Evolutionary conservation across 2,113 vertebrate species (phyloP), one percentile per base, ranked within the genome.

Genomic region (Todiramphus saurophagus): DNA sequence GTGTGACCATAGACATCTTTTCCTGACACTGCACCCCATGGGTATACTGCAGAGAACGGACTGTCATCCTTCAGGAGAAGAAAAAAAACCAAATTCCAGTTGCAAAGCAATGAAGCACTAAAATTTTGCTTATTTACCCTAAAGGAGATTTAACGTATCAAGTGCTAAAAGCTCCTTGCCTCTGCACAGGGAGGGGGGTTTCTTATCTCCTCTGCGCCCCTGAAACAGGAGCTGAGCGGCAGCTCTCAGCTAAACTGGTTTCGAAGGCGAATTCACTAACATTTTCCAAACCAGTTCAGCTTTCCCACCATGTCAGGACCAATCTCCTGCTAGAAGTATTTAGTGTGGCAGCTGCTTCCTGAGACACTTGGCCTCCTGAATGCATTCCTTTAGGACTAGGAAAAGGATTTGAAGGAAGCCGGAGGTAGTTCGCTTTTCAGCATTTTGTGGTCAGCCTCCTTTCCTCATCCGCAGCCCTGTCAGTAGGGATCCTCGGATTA

Each of bases 311-410:
- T 37, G 77, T 60, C 90, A 78, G 83, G 73, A 81, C 69, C 11
- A 0, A 69, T 90, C 81, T 56, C 80, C 77, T 85, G 58, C 92
- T 55, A 94, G 51, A 91, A 90, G 60, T 55, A 76, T 92, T 95
- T 83, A 73, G 78, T 46, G 83, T 92, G 91, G 86, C 96, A 96
- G 96, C 95, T 96, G 96, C 89, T 97, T 96, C 95, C 95, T 94
- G 94, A 95, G 91, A 46, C 83, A 69, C 93, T 93, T 96, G 89
- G 92, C 90, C 83, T 95, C 62, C 66, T 79, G 83, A 68, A 90
- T 43, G 55, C 89, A 73, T 93, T 95, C 88, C 90, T 96, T 50
- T 84, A 92, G 90, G 96, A 67, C 46, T 51, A 50, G 77, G 91
- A 28, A 80, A 75, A 82, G 80, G 83, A 79, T 89, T 55, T 86